phyloP scores from a whole-genome alignment of 2,797 vertebrate genomes.

The Intellagama lesueurii region DNA sequence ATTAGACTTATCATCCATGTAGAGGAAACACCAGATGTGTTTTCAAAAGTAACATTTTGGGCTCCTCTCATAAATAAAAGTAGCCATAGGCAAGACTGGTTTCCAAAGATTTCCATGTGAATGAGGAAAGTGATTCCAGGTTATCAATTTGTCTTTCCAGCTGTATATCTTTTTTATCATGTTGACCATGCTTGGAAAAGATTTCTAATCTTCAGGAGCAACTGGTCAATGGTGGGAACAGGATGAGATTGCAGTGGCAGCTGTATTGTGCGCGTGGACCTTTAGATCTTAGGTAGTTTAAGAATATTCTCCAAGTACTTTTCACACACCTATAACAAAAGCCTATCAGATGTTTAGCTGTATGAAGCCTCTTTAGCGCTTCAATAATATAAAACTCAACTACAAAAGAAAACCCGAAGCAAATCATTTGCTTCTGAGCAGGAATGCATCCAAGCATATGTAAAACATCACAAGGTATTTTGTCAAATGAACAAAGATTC shows the following conservation, averaged over 20 bases:
- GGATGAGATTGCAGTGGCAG: background rate
- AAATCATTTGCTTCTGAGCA: background rate
- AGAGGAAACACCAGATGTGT: background rate
- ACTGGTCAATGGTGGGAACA: too few species aligned
- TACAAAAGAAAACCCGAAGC: background rate
- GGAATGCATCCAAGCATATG: too few species aligned
- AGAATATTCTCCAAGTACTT: background rate
- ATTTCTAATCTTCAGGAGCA: background rate
- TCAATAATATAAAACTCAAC: background rate
- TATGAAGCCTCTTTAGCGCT: background rate
- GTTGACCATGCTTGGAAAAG: background rate
- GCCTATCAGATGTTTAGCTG: background rate
- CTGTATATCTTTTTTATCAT: background rate
- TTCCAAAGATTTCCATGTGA: background rate
- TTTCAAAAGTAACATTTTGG: background rate
- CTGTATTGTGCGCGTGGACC: background rate
- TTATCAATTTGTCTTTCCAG: background rate
- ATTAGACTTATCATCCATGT: slow-evolving; percentile 4
- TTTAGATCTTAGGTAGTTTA: background rate
- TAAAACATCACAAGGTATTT: background rate
- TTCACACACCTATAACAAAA: background rate
- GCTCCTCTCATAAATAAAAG: background rate
- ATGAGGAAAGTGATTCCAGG: background rate
- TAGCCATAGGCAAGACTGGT: background rate
- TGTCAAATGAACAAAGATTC: background rate